Conservation (phyloP, 2,113 vertebrate species). For the Bufo bufo region DNA sequence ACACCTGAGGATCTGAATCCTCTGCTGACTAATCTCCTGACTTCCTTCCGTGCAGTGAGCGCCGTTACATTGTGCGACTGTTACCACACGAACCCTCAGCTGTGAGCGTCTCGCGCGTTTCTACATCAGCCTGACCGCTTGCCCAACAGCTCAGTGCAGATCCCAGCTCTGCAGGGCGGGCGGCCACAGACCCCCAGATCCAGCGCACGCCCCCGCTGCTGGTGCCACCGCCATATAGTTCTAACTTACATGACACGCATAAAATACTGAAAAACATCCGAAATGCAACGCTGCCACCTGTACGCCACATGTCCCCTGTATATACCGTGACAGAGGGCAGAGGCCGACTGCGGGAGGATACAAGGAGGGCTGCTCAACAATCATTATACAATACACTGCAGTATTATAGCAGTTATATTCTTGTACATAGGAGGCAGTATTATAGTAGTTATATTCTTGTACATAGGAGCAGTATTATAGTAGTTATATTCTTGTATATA, state of each 20-base stretch:
- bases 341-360: neutral
- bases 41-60: neutral
- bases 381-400: neutral
- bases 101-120: neutral
- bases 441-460: neutral
- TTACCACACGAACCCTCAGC: constrained; percentile 10
- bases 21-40: neutral
- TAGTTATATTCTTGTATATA: neutral
- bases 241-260: constrained; percentile 24
- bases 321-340: neutral
- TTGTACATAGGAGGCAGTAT: neutral
- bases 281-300: neutral
- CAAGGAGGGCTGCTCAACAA: neutral
- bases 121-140: neutral
- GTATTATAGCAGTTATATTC: constrained; percentile 6
- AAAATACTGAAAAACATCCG: constrained; percentile 7
- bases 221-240: constrained; percentile 34
- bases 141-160: constrained; percentile 1
- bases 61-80: neutral
- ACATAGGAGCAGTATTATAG: neutral
- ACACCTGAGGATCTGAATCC: neutral
- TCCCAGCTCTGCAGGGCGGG: neutral
- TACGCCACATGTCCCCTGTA: constrained; percentile 8
- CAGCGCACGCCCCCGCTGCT: neutral
- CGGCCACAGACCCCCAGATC: neutral